A percentile compares a stretch with the other conserved stretches of the same genome.
phyloP scores from a whole-genome alignment of 2,888 invertebrate genomes.

The Heliconius ismenius region DNA sequence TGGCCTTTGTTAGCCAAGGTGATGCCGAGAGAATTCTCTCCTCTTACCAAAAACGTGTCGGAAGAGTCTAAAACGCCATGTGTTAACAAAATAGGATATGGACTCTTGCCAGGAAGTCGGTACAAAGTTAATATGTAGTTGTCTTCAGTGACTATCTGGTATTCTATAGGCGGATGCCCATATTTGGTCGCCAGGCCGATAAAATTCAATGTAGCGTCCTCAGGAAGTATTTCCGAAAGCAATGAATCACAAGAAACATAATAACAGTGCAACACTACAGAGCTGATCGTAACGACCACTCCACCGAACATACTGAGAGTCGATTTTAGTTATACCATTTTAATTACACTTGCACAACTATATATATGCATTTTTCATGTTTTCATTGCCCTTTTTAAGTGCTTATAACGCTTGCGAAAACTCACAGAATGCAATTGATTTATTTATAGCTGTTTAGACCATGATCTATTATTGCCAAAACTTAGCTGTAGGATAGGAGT shows the following conservation, averaged over 20 bases:
- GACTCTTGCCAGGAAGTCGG: conserved; percentile 26
- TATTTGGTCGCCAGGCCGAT: conserved; percentile 45
- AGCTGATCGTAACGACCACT: background rate
- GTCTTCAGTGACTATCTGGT: conserved; percentile 44
- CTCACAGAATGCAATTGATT: too few relatives aligned
- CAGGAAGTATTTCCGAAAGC: background rate
- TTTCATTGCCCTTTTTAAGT: background rate
- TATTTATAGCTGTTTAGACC: too few relatives aligned
- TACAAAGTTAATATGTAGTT: conserved; percentile 52
- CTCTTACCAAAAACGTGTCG: too few relatives aligned
- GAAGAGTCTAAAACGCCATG: too few relatives aligned
- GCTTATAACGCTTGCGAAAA: too few relatives aligned
- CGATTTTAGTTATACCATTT: background rate
- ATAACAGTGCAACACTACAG: background rate
- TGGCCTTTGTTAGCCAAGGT: conserved; percentile 48
- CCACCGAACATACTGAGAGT: background rate
- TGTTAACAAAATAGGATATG: too few relatives aligned
- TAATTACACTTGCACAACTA: background rate
- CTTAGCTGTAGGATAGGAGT: too few relatives aligned
- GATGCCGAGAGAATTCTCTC: conserved; percentile 45
- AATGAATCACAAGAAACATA: background rate
- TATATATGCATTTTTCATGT: background rate
- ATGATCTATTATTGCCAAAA: too few relatives aligned
- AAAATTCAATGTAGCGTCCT: conserved; percentile 38
- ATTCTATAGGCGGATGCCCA: background rate